Evolutionary conservation across 2,888 invertebrate species (phyloP).

Genomic region (Cotesia congregata): DNA sequence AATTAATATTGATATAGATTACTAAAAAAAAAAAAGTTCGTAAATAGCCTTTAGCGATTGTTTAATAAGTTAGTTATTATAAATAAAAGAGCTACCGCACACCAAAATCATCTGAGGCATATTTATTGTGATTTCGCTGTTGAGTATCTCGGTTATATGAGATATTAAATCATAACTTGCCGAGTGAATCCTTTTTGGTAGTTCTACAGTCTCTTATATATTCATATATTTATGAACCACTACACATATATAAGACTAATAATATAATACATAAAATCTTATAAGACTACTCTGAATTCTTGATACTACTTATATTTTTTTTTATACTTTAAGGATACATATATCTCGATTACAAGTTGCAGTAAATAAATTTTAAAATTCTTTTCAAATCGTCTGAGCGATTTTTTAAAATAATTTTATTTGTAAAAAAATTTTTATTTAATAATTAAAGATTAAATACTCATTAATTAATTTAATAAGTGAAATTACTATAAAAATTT

Average conservation of each 20-base stretch:
- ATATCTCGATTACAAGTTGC: background rate
- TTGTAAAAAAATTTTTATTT: too few relatives aligned
- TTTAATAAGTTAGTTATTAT: slow-evolving; percentile 66
- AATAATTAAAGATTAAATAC: too few relatives aligned
- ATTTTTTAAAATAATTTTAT: background rate
- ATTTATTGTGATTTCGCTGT: slow-evolving; percentile 58
- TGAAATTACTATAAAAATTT: too few relatives aligned
- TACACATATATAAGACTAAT: background rate
- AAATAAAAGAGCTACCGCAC: slow-evolving; percentile 65
- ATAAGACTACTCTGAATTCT: background rate
- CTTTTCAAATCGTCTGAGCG: background rate
- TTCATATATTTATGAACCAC: background rate
- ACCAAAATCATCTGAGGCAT: slow-evolving; percentile 60
- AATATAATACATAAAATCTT: background rate
- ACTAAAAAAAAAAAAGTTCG: slow-evolving; percentile 34
- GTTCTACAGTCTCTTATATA: background rate
- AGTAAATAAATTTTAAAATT: background rate
- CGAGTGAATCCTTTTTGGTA: slow-evolving; percentile 7
- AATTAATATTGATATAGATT: background rate
- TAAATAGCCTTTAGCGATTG: slow-evolving; percentile 59
- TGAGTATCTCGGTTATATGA: slow-evolving; percentile 52
- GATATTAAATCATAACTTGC: slow-evolving; percentile 58
- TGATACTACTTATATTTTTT: background rate
- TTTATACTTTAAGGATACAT: background rate
- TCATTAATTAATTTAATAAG: too few relatives aligned